phyloP scores from a whole-genome alignment of 2,888 invertebrate genomes.

The Nesidiocoris tenuis region DNA sequence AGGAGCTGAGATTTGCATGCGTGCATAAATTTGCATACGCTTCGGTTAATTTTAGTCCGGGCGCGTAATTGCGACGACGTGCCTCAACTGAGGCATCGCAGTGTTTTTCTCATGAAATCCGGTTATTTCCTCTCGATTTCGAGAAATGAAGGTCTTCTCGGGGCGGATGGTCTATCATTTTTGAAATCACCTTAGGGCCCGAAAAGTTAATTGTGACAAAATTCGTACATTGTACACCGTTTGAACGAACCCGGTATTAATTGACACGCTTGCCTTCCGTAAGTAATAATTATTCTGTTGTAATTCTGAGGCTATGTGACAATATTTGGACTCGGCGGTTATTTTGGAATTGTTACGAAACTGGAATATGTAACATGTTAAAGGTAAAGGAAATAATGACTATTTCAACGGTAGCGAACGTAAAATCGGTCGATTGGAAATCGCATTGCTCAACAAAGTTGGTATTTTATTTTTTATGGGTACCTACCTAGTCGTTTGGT shows the following conservation, averaged over 20 bases:
- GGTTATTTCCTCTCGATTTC: background rate
- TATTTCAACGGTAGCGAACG: no score
- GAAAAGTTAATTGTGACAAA: background rate
- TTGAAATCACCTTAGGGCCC: background rate
- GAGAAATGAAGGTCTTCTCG: background rate
- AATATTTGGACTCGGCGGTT: no score
- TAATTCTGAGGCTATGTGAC: no score
- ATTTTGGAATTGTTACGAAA: no score
- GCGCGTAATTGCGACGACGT: background rate
- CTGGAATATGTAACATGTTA: no score
- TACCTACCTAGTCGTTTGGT: no score
- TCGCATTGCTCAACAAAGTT: no score
- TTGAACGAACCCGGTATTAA: background rate
- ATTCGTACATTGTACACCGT: background rate
- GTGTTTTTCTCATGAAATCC: background rate
- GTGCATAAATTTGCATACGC: constrained; percentile 16
- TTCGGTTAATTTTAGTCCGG: constrained; percentile 9
- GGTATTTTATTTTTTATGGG: no score
- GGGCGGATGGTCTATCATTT: background rate
- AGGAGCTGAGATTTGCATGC: constrained; percentile 7
- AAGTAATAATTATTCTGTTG: no score
- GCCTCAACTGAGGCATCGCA: background rate
- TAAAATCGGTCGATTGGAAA: no score
- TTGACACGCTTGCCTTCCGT: no score
- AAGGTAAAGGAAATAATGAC: no score